Base-by-base conservation (phyloP, 2,113 vertebrate genomes). In the Hylia prasina region DNA sequence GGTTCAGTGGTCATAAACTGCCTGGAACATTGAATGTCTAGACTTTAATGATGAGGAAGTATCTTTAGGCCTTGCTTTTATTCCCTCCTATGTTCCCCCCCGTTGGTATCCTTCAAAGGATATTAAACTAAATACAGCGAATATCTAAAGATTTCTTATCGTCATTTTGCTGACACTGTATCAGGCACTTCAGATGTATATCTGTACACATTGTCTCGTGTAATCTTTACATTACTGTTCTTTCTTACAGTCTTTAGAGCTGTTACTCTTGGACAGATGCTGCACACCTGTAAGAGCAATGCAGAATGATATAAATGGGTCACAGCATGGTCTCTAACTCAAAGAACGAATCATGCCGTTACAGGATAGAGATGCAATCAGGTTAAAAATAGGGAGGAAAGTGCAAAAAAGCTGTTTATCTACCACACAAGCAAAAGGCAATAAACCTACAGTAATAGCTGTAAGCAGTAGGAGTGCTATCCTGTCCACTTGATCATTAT, bases 331-430 rank as follows among this genome's bases (percentile, higher is more conserved):
- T 87, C 30, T 13, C 21, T 76, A 35, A 45, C 30, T 53, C 23
- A 61, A 79, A 65, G 57, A 71, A 40, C n/a, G 15, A 84, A 75
- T 87, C 44, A 22, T 84, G 73, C 40, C 15, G 1, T 87, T 89
- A 25, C 16, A 57, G 51, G 11, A 20, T 20, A 51, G 65, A 85
- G 58, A 63, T 65, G 61, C 23, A 37, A 72, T n/a, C 5, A 17
- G 50, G 35, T 82, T 90, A 81, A 88, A 96, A 89, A 88, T 18
- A 65, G 70, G 28, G n/a, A 87, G 44, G 11, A 54, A 68, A 76
- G 61, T 40, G 61, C n/a, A 76, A 82, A 89, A 84, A 68, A 68
- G n/a, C 44, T 79, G 35, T 66, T 75, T 44, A 20, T 78, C 39
- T 94, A 60, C 44, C 37, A 79, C 60, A 17, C 23, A 40, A 31